phyloP scores from a whole-genome alignment of 2,797 vertebrate species.

The Labroides dimidiatus region DNA sequence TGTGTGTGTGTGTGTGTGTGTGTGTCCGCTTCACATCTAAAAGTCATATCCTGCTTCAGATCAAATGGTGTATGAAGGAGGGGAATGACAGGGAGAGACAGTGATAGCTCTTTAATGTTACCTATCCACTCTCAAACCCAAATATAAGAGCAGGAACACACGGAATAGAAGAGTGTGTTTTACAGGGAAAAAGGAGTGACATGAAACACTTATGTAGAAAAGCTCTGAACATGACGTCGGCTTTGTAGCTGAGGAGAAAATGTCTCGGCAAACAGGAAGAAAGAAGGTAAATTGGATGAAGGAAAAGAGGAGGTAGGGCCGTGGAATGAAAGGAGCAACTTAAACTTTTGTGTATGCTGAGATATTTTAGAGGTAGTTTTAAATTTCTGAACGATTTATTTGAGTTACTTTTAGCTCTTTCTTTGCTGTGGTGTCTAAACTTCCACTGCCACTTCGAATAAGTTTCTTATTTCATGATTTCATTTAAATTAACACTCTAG shows the following conservation, averaged over 20 bases:
- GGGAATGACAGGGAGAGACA: constrained; percentile 76
- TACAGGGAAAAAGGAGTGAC: constrained; percentile 70
- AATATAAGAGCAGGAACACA: constrained; percentile 80
- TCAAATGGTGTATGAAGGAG: constrained; percentile 81
- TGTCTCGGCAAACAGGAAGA: constrained; percentile 65
- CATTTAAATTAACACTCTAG: not conserved
- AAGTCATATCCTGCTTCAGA: constrained; percentile 80
- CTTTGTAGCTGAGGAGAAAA: constrained; percentile 69
- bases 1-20: constrained; percentile 43
- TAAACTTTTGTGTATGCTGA: constrained; percentile 54
- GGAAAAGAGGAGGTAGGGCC: constrained; percentile 55
- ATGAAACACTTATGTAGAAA: constrained; percentile 82
- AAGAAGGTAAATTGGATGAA: constrained; percentile 73
- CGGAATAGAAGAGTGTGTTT: constrained; percentile 75
- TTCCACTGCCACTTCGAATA: constrained; percentile 26
- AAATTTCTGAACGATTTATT: constrained; percentile 12
- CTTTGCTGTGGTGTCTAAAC: constrained; percentile 35
- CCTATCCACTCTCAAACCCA: constrained; percentile 81
- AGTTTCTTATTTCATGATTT: not conserved
- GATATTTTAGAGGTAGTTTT: constrained; percentile 16
- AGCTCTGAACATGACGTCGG: constrained; percentile 78
- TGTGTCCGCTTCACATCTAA: constrained; percentile 75
- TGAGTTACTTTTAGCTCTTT: constrained; percentile 47
- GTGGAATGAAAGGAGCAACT: constrained; percentile 50
- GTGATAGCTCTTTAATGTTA: constrained; percentile 81